phyloP scores from a whole-genome alignment of 2,888 invertebrate species.

The Drosophila melanosoma region DNA sequence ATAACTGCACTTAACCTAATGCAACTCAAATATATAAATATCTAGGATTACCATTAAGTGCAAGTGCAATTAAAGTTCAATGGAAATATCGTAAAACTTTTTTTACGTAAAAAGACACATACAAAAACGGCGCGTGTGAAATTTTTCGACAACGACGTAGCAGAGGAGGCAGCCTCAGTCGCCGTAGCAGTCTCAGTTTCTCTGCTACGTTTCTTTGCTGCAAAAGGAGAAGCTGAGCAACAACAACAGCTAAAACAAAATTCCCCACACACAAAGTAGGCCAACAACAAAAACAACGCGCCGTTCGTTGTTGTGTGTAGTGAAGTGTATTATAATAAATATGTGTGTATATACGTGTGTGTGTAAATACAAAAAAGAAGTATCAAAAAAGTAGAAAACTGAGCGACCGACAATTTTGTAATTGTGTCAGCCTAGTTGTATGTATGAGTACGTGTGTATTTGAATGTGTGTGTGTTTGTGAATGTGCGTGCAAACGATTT shows the following conservation, averaged over 20 bases:
- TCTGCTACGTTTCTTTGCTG: slow-evolving; percentile 54
- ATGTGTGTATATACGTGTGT: slow-evolving; percentile 26
- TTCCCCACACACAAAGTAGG: slow-evolving; percentile 78
- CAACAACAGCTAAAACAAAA: slow-evolving; percentile 58
- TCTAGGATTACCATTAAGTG: slow-evolving; percentile 31
- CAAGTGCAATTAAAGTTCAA: slow-evolving; percentile 61
- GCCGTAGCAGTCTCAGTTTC: slow-evolving; percentile 23
- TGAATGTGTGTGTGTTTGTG: not conserved
- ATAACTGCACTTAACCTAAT: slow-evolving; percentile 46
- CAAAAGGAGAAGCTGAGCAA: slow-evolving; percentile 65
- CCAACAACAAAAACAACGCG: slow-evolving; percentile 75
- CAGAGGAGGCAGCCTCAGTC: slow-evolving; percentile 41
- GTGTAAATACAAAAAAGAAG: slow-evolving; percentile 51
- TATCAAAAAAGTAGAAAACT: slow-evolving; percentile 65
- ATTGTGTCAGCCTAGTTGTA: slow-evolving; percentile 66
- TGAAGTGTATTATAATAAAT: slow-evolving; percentile 60
- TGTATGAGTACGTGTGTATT: slow-evolving; percentile 16
- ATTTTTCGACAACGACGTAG: slow-evolving; percentile 68
- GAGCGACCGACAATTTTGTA: slow-evolving; percentile 66
- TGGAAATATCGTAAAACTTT: slow-evolving; percentile 57
- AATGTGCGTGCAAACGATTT: slow-evolving; percentile 57
- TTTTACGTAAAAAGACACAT: slow-evolving; percentile 69
- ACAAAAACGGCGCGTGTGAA: slow-evolving; percentile 77
- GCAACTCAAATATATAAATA: slow-evolving; percentile 44
- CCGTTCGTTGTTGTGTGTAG: slow-evolving; percentile 54